Evolutionary conservation across 2,888 invertebrate species (phyloP).

Genomic region (Callimorpha dominula): DNA sequence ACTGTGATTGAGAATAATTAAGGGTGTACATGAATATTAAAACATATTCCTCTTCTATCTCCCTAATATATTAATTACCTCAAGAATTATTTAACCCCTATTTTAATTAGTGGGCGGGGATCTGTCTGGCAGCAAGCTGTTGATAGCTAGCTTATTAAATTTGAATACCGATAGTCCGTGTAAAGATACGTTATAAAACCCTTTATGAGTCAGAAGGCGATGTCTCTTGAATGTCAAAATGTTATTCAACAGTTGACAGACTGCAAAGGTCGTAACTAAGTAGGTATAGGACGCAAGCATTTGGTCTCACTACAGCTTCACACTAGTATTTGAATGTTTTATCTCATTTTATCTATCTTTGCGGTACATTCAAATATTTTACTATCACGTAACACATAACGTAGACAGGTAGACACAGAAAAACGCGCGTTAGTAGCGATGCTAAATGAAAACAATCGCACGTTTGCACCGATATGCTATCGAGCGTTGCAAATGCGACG

Average conservation of each 20-base stretch:
- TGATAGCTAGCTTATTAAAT: background rate
- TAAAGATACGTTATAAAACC: background rate
- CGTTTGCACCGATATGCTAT: too few relatives aligned
- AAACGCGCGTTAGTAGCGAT: too few relatives aligned
- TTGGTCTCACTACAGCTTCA: background rate
- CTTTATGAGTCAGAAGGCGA: background rate
- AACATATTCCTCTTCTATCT: background rate
- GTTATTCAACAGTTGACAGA: background rate
- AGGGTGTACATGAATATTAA: background rate
- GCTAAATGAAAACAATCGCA: too few relatives aligned
- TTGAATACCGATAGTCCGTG: background rate
- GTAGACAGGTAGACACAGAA: too few relatives aligned
- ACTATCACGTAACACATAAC: too few relatives aligned
- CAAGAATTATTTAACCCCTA: background rate
- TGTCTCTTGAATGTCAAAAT: background rate
- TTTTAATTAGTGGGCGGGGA: background rate
- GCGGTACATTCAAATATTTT: too few relatives aligned
- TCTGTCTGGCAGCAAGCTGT: background rate
- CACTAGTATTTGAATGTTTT: too few relatives aligned
- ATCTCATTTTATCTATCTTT: too few relatives aligned
- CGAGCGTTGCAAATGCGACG: too few relatives aligned
- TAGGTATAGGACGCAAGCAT: background rate
- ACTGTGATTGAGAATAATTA: background rate
- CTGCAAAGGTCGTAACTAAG: background rate
- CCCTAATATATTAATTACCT: background rate